Evolutionary conservation across 2,888 invertebrate genomes (phyloP).

Genomic region (Coenonympha glycerion): DNA sequence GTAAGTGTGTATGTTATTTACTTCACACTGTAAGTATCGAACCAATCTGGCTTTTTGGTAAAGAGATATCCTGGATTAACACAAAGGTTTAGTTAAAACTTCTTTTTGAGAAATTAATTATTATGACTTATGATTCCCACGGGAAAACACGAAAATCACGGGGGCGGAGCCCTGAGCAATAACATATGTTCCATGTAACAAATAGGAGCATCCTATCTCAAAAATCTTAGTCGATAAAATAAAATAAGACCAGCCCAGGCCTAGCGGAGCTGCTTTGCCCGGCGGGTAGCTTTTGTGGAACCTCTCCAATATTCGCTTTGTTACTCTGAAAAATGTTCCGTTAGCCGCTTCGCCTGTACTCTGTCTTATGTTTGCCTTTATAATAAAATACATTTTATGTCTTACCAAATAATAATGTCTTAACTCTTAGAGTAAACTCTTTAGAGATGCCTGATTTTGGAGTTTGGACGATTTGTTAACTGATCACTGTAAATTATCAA

Average conservation of each 20-base stretch:
- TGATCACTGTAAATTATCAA: neutral
- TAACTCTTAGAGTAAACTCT: too few relatives aligned
- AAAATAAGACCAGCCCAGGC: constrained; percentile 30
- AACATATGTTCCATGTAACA: too few relatives aligned
- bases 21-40: too few relatives aligned
- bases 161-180: too few relatives aligned
- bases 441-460: neutral
- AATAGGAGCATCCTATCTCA: too few relatives aligned
- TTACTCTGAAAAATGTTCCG: constrained; percentile 66
- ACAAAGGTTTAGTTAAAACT: too few relatives aligned
- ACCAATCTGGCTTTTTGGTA: too few relatives aligned
- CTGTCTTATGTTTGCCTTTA: constrained; percentile 55
- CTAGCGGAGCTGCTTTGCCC: constrained; percentile 36
- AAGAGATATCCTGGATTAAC: too few relatives aligned
- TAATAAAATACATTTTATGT: constrained; percentile 51
- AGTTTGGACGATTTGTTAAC: neutral
- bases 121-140: too few relatives aligned
- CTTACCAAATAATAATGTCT: constrained; percentile 9
- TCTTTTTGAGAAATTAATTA: too few relatives aligned
- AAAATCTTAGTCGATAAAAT: constrained; percentile 29
- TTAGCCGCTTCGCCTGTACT: constrained; percentile 43
- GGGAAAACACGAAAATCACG: too few relatives aligned
- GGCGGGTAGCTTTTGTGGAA: constrained; percentile 67
- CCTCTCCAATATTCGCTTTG: constrained; percentile 75
- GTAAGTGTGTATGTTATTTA: too few relatives aligned